phyloP scores from a whole-genome alignment of 2,797 vertebrate genomes.

The Melanogrammus aeglefinus region DNA sequence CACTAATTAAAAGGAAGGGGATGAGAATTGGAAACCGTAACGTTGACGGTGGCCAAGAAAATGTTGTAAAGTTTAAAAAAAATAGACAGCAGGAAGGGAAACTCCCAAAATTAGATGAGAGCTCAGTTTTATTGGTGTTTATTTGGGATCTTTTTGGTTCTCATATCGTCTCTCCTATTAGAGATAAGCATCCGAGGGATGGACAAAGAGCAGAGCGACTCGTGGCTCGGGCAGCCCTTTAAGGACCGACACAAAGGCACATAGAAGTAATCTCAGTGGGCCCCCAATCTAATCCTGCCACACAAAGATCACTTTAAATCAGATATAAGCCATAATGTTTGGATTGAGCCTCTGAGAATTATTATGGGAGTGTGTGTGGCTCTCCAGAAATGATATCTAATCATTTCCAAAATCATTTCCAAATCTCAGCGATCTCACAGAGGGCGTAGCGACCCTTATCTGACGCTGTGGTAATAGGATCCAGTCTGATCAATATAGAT shows the following conservation, averaged over 20 bases:
- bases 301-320: not conserved
- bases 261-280: not conserved
- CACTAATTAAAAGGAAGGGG: not conserved
- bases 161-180: not conserved
- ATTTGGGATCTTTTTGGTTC: not conserved
- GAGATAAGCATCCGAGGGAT: not conserved
- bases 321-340: not conserved
- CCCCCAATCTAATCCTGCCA: not conserved
- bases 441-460: not conserved
- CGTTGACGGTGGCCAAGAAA: not conserved
- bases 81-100: conserved; percentile 5
- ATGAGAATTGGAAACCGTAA: conserved; percentile 11
- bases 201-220: not conserved
- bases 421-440: not conserved
- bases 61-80: not conserved
- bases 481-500: not conserved
- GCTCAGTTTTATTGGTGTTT: not conserved
- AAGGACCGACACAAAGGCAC: not conserved
- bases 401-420: not conserved
- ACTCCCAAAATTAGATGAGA: not conserved
- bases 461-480: not conserved
- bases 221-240: not conserved
- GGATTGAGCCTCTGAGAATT: no score
- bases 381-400: not conserved
- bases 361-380: not conserved